Evolutionary conservation across 2,888 invertebrate genomes (phyloP), one percentile per base, ranked within the genome.

Genomic region (Agonopterix subpropinquella): DNA sequence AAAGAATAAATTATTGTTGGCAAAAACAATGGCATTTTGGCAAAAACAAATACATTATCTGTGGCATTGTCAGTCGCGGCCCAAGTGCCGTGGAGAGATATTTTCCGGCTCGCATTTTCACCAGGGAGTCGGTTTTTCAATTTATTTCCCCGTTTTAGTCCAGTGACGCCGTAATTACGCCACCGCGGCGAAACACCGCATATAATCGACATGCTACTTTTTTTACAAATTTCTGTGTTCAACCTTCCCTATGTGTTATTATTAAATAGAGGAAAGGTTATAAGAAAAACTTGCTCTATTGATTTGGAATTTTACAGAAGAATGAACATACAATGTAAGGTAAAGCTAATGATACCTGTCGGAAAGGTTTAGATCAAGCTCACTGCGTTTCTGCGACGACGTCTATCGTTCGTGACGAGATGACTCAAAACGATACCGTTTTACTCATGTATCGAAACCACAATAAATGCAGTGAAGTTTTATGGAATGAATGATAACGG

Each of bases 31-130:
- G 73, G 70, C 68, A 68, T 76, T 77, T 74, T 64, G 74, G 64
- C 69, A 71, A 80, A 79, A 80, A 81, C 80, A 80, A 81, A 85
- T 80, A 81, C 78, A 81, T 80, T 82, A 82, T 75, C 75, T 68
- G 72, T 61, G 68, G 65, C 67, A 68, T 68, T 77, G 78, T 77
- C 80, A 74, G 73, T 73, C 64, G 71, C 61, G 72, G 69, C 65
- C 70, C 73, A 75, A 80, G 78, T 70, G 70, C 72, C 72, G 71
- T 70, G 65, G 69, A 79, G 74, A 74, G 73, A 79, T 78, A 79
- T 81, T 77, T 77, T 77, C 77, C 71, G 70, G 69, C 70, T 67
- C 28, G 28, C 64, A 78, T 80, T 80, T 82, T 80, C 73, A 77
- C 76, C 70, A 74, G 47, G 71, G 71, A 76, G 73, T 70, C 67